Evolutionary conservation across 2,797 vertebrate species (phyloP).

Genomic region (Hemitrygon akajei): DNA sequence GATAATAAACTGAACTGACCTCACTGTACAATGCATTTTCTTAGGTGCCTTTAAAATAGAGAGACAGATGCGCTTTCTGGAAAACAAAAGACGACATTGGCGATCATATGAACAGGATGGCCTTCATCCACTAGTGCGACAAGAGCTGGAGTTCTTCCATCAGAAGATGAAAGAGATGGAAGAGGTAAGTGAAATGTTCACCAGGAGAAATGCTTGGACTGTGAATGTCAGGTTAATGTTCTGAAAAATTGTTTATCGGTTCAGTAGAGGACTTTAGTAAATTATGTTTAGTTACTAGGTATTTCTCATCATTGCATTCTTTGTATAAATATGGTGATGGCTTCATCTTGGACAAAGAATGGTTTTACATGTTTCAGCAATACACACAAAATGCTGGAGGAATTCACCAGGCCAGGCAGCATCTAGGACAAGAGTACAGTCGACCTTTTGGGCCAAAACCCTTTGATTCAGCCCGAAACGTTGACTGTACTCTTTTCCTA

Average conservation of each 20-base stretch:
- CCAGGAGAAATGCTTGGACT: not conserved
- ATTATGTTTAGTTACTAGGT: not conserved
- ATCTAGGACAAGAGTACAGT: no score
- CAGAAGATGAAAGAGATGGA: conserved; percentile 94
- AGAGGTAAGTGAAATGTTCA: conserved; percentile 62
- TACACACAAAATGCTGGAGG: no score
- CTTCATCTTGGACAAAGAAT: no score
- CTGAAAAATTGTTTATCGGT: not conserved
- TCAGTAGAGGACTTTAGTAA: not conserved
- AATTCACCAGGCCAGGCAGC: no score
- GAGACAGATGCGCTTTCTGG: conserved; percentile 87
- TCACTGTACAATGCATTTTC: not conserved
- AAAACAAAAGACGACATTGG: conserved; percentile 83
- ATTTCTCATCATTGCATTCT: not conserved
- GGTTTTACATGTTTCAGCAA: no score
- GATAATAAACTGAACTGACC: not conserved
- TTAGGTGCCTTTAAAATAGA: conserved; percentile 68
- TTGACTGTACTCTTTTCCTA: no score
- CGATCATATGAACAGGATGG: conserved; percentile 63
- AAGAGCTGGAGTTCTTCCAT: conserved; percentile 83
- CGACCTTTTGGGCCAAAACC: no score
- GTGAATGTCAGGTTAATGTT: not conserved
- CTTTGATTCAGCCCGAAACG: no score
- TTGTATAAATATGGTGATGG: not conserved
- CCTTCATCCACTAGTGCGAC: conserved; percentile 73